Conservation (phyloP, 2,888 invertebrate genomes). For the Yponomeuta sedellus region DNA sequence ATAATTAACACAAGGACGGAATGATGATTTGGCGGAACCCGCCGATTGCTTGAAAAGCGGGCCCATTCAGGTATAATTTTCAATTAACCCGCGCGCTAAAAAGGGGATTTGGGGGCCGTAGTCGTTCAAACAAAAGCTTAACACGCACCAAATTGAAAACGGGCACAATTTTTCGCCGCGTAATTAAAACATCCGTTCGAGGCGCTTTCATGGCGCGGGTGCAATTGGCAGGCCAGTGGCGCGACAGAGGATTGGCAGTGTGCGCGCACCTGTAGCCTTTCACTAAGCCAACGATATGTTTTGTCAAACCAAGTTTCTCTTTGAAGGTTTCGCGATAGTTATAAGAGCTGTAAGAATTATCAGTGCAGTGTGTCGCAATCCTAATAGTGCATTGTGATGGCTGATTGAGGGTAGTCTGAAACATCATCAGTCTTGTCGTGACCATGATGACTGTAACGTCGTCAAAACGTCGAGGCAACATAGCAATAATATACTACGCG, state of each 20-base stretch:
- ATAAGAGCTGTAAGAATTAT: too few relatives aligned
- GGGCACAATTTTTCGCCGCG: conserved; percentile 37
- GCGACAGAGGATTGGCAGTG: conserved; percentile 10
- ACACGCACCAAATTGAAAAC: conserved; percentile 41
- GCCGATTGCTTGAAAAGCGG: conserved; percentile 7
- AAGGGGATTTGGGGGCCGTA: conserved; percentile 36
- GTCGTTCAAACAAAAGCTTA: conserved; percentile 44
- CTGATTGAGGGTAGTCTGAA: too few relatives aligned
- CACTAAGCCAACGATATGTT: too few relatives aligned
- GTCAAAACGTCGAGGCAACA: too few relatives aligned
- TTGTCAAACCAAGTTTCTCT: too few relatives aligned
- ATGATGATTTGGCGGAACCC: conserved; percentile 11
- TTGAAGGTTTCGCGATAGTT: too few relatives aligned
- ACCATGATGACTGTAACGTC: too few relatives aligned
- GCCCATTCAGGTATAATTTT: conserved; percentile 25
- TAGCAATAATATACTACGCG: too few relatives aligned
- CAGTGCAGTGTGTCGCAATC: too few relatives aligned
- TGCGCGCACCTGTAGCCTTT: neutral
- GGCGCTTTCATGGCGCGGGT: conserved; percentile 32
- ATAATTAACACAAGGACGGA: neutral
- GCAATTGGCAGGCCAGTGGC: conserved; percentile 33
- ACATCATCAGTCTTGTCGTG: too few relatives aligned
- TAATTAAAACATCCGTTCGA: conserved; percentile 43
- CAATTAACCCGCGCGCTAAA: conserved; percentile 39
- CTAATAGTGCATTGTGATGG: too few relatives aligned